Percentiles rank a stretch among this genome's conserved stretches.
Evolutionary conservation across 1,140 invertebrate genomes (phyloP).

Genomic region (Cyclina sinensis): DNA sequence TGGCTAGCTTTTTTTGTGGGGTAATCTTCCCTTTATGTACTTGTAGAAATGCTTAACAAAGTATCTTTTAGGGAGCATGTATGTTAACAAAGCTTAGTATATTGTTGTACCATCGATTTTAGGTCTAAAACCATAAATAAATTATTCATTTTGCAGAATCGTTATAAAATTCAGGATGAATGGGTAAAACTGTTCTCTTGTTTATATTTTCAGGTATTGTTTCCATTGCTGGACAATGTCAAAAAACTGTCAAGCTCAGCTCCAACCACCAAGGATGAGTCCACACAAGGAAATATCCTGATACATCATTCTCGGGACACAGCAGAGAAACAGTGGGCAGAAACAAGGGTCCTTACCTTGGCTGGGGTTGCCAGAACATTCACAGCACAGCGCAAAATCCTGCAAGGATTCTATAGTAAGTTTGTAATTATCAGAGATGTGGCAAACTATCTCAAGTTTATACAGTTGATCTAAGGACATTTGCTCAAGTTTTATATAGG

Average conservation of each 20-base stretch:
- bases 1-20: too few relatives aligned
- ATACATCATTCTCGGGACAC: constrained; percentile 99
- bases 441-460: too few relatives aligned
- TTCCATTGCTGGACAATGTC: constrained; percentile 97
- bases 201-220: constrained; percentile 91
- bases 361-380: constrained; percentile 93
- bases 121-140: too few relatives aligned
- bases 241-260: constrained; percentile 95
- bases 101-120: too few relatives aligned
- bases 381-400: constrained; percentile 95
- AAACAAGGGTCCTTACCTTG: constrained; percentile 95
- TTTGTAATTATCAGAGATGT: background rate
- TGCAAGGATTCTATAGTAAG: constrained; percentile 88
- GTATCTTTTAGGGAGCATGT: too few relatives aligned
- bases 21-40: too few relatives aligned
- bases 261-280: constrained; percentile 97
- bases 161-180: too few relatives aligned
- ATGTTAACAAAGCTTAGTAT: too few relatives aligned
- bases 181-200: background rate
- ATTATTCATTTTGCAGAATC: too few relatives aligned
- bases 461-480: too few relatives aligned
- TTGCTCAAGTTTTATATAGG: too few relatives aligned
- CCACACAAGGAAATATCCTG: constrained; percentile 92
- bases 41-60: too few relatives aligned
- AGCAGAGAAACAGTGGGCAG: constrained; percentile 99